Percentiles rank a stretch among this genome's conserved stretches.
Conservation (phyloP, 2,797 vertebrate species). For the Syngnathus acus region DNA sequence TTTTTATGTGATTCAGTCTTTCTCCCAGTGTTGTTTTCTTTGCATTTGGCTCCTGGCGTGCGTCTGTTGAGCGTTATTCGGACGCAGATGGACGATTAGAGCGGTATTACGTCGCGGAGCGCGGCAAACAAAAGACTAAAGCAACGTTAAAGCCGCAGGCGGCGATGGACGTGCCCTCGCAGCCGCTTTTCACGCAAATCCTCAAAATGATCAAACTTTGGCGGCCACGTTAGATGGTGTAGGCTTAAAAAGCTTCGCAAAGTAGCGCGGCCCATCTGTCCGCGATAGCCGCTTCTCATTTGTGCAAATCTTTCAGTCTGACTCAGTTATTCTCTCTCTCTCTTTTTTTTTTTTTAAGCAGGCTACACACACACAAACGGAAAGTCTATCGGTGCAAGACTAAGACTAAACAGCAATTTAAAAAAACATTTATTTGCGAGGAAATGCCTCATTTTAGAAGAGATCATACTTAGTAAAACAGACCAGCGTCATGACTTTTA, state of each 20-base stretch:
- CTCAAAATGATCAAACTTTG: background rate
- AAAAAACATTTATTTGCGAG: no score
- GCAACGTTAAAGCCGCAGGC: background rate
- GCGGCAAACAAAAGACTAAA: background rate
- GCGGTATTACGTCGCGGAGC: background rate
- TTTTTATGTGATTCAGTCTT: background rate
- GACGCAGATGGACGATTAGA: constrained; percentile 4
- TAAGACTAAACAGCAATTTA: no score
- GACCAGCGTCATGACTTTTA: no score
- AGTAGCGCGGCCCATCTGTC: background rate
- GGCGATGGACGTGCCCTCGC: background rate
- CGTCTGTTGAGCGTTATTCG: constrained; percentile 3
- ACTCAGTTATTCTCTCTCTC: background rate
- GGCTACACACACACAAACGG: background rate
- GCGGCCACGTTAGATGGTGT: background rate
- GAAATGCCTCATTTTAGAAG: no score
- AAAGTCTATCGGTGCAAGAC: background rate
- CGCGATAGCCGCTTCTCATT: background rate
- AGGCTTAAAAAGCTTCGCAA: background rate
- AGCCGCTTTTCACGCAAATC: background rate
- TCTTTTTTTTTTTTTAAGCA: background rate
- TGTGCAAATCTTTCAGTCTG: background rate
- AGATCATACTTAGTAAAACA: no score
- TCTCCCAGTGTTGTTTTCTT: background rate
- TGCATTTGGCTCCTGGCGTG: background rate